Evolutionary conservation across 2,888 invertebrate species (phyloP).

Genomic region (Drosophila trichaetosa): DNA sequence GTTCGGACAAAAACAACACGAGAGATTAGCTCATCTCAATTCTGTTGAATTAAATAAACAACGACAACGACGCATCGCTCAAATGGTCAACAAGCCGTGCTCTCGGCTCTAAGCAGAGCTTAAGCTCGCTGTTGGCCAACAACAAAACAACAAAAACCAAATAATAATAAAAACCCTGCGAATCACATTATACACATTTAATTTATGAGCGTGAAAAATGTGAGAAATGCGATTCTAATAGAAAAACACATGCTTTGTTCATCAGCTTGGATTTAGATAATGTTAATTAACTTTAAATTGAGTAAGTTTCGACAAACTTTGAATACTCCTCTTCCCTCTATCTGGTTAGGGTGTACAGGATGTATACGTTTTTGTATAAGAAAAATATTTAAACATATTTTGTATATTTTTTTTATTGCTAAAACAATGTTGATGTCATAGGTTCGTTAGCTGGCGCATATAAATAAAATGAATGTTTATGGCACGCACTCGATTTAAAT

Average conservation of each 20-base stretch:
- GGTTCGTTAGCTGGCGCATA: conserved; percentile 44
- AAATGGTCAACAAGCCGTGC: conserved; percentile 29
- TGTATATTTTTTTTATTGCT: conserved; percentile 31
- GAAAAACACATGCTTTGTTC: not conserved
- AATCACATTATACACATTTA: not conserved
- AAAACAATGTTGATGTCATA: conserved; percentile 65
- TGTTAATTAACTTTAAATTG: not conserved
- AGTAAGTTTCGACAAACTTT: not conserved
- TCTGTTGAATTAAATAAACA: conserved; percentile 65
- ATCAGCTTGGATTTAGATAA: not conserved
- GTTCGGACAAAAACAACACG: conserved; percentile 25
- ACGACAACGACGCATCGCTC: conserved; percentile 4
- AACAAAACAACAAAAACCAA: not conserved
- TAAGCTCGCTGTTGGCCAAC: conserved; percentile 15
- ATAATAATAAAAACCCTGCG: conserved; percentile 6
- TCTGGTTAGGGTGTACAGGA: not conserved
- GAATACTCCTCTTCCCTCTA: not conserved
- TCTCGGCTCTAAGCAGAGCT: conserved; percentile 33
- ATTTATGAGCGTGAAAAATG: conserved; percentile 9
- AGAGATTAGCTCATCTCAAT: conserved; percentile 70
- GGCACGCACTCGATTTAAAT: conserved; percentile 54
- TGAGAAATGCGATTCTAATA: not conserved
- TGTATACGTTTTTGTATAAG: not conserved
- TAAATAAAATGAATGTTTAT: conserved; percentile 49
- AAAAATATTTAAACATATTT: not conserved